Conservation (phyloP, 64 coral and sea anemone species). For the Exaiptasia diaphana region DNA sequence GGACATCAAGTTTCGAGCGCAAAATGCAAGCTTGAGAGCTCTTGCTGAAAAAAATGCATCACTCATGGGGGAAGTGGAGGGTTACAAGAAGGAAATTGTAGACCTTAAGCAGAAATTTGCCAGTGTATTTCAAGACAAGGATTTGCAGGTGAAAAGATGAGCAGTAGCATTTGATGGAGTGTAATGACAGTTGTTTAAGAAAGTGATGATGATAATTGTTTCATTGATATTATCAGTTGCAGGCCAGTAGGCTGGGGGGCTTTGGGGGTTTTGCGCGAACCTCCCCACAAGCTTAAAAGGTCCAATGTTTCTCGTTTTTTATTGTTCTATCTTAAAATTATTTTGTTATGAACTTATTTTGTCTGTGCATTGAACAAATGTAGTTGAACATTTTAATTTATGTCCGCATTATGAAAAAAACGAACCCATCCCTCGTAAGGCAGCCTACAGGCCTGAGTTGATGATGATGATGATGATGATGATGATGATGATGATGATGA, state of each 20-base stretch:
- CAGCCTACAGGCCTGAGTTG: too few relatives aligned
- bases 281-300: neutral
- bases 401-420: too few relatives aligned
- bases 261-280: too few relatives aligned
- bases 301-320: neutral
- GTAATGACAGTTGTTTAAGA: neutral
- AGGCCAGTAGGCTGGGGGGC: neutral
- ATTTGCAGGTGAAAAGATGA: conserved; percentile 42
- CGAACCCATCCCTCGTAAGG: too few relatives aligned
- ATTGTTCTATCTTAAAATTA: neutral
- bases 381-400: too few relatives aligned
- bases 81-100: conserved; percentile 74
- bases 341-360: too few relatives aligned
- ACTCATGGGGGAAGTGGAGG: conserved; percentile 81
- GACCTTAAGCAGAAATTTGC: conserved; percentile 49
- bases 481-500: too few relatives aligned
- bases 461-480: too few relatives aligned
- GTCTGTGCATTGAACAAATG: too few relatives aligned
- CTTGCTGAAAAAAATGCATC: conserved; percentile 74
- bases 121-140: conserved; percentile 45
- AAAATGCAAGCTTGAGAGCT: conserved; percentile 62
- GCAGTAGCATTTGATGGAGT: neutral
- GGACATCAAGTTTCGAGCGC: conserved; percentile 57
- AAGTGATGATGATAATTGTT: neutral
- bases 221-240: neutral